Evolutionary conservation across 2,797 vertebrate species (phyloP).

Genomic region (Tokudaia tokunoshimensis): DNA sequence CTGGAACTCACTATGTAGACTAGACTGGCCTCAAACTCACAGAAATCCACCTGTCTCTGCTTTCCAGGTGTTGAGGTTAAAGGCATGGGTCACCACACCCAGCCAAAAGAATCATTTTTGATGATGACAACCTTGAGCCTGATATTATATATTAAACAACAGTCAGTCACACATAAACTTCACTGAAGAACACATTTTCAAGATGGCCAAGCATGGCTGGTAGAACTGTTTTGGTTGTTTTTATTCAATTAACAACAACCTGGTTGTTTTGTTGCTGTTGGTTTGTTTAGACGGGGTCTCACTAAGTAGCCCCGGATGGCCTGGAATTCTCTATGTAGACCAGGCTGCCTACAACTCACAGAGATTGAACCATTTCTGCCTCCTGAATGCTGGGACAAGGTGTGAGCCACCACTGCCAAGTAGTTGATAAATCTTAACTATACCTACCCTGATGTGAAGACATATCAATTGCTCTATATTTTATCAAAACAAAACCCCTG

Average conservation of each 20-base stretch:
- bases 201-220: background rate
- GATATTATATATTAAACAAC: slow-evolving; percentile 28
- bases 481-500: background rate
- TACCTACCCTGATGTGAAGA: background rate
- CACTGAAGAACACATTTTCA: slow-evolving; percentile 59
- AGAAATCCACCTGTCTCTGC: background rate
- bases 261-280: background rate
- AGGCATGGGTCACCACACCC: background rate
- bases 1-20: background rate
- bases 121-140: slow-evolving; percentile 24
- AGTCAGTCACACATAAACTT: slow-evolving; percentile 22
- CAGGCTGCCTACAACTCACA: background rate
- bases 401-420: background rate
- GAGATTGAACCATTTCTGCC: background rate
- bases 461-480: slow-evolving; percentile 26
- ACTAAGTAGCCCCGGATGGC: background rate
- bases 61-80: background rate
- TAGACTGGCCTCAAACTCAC: background rate
- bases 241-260: background rate
- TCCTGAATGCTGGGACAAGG: background rate
- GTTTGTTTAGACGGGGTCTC: background rate
- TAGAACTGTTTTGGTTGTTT: background rate
- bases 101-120: background rate
- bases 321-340: background rate
- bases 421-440: slow-evolving; percentile 20